Base-by-base conservation (phyloP, 2,797 vertebrate species). In the Parambassis ranga region DNA sequence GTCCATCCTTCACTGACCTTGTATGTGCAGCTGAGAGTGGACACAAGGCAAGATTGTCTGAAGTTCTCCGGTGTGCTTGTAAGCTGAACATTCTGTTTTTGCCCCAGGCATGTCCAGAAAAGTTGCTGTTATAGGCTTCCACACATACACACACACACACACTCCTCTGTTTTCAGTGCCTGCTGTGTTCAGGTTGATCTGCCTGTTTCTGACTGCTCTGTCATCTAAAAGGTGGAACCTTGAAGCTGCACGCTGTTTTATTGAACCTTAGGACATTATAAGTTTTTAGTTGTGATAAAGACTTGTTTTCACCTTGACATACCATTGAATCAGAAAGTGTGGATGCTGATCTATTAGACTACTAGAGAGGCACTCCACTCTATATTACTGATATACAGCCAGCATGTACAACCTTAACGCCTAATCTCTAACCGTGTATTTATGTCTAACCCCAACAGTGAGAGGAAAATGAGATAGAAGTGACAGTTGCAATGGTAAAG, bases 81-180 rank as follows among this genome's bases (percentile, higher is more conserved):
- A 55, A 78, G 23, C 3, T 35, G 37, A 72, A 48, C 30, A 59
- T 22, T 53, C 30, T 43, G 39, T 59, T 75, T 60, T 74, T 53
- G 66, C 69, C 71, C 46, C 2, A 19, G 71, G 69, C 71, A 23
- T 37, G 19, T 65, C 65, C 41, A 65, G 30, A 77, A 76, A 61
- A 55, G n/a, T 22, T 66, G 27, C 32, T 69, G 49, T 56, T 69
- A 7, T 22, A 51, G 32, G 15, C 13, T 19, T 47, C 3, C n/a
- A 16, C 13, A 31, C n/a, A n/a, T n/a, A n/a, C n/a, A n/a, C n/a
- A n/a, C 61, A 37, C 27, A 61, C 16, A 2, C 47, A 39, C 15
- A 39, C 18, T 1, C 58, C 13, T 76, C 36, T 50, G 16, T 32
- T 35, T 59, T 48, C 31, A 42, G 27, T 55, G 14, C 58, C 18